A percentile compares a stretch with the other conserved stretches of the same genome.
These are phyloP conservation scores for Melanocharis versteri DNA, from an alignment of 2,113 vertebrate species.

Conservation along the genomic window DNA sequence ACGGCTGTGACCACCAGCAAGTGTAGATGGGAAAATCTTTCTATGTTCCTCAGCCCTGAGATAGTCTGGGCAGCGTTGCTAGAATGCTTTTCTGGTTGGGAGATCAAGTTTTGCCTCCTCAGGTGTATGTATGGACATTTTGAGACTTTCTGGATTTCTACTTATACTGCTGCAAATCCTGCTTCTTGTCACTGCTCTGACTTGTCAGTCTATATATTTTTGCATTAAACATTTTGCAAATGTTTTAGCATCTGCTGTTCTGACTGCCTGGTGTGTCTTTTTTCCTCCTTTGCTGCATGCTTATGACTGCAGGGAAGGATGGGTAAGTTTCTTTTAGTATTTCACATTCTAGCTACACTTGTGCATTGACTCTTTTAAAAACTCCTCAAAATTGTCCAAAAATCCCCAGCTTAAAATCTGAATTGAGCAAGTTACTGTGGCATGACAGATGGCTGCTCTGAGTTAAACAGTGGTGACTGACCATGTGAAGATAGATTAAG, in stretches of 20 bases:
- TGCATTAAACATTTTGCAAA: neutral
- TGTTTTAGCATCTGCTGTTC: neutral
- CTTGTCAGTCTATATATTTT: neutral
- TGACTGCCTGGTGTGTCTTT: neutral
- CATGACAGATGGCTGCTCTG: neutral
- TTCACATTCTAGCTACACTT: neutral
- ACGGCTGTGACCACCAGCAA: neutral
- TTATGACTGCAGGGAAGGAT: constrained; percentile 58
- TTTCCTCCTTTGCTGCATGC: neutral
- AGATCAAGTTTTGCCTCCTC: neutral
- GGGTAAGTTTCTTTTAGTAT: constrained; percentile 59
- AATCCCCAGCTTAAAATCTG: neutral
- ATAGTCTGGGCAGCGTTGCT: neutral
- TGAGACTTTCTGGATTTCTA: neutral
- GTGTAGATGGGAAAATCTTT: neutral
- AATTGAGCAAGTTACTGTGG: neutral
- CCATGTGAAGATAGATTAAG: neutral
- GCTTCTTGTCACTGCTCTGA: neutral
- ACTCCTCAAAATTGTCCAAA: neutral
- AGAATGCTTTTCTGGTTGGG: neutral
- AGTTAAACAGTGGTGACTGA: neutral
- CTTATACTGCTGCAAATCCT: neutral
- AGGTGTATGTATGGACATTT: neutral
- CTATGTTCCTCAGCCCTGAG: neutral
- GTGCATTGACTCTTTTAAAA: neutral